Percentiles rank a stretch among this genome's conserved stretches.
Conservation (phyloP, 2,797 vertebrate genomes). For the Setipinna tenuifilis region DNA sequence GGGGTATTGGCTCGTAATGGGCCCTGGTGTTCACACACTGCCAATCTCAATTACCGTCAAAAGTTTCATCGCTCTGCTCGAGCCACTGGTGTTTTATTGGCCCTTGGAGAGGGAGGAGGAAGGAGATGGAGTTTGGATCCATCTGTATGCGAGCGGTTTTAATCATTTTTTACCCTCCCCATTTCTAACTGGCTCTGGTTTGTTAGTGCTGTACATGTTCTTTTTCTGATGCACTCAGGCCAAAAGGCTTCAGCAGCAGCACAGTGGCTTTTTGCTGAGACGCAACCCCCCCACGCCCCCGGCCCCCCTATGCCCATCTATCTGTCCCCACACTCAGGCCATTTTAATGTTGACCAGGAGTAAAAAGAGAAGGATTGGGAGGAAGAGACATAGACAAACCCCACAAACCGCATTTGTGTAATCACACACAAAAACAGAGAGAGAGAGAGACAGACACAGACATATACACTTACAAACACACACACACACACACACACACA, state of each 20-base stretch:
- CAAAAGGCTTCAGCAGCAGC: too few species aligned
- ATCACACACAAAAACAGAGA: too few species aligned
- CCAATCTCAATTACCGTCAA: slow-evolving; percentile 45
- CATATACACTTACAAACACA: background rate
- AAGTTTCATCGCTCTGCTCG: slow-evolving; percentile 46
- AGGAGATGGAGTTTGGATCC: background rate
- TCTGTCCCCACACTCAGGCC: too few species aligned
- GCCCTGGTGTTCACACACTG: slow-evolving; percentile 30
- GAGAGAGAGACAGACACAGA: too few species aligned
- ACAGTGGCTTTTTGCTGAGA: too few species aligned
- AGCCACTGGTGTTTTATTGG: slow-evolving; percentile 47
- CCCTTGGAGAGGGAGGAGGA: slow-evolving; percentile 29
- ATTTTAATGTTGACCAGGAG: too few species aligned
- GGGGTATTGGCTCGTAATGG: slow-evolving; percentile 12
- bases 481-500: background rate
- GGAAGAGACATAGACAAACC: too few species aligned
- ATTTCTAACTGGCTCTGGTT: background rate
- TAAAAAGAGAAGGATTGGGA: too few species aligned
- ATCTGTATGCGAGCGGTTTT: background rate
- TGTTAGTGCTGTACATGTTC: background rate
- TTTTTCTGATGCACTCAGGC: too few species aligned
- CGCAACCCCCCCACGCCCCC: too few species aligned
- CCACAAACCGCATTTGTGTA: too few species aligned
- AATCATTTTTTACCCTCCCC: background rate
- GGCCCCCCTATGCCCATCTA: too few species aligned